Percentiles rank a stretch among this genome's conserved stretches.
phyloP scores from a whole-genome alignment of 2,113 vertebrate genomes.

The Paralichthys olivaceus region DNA sequence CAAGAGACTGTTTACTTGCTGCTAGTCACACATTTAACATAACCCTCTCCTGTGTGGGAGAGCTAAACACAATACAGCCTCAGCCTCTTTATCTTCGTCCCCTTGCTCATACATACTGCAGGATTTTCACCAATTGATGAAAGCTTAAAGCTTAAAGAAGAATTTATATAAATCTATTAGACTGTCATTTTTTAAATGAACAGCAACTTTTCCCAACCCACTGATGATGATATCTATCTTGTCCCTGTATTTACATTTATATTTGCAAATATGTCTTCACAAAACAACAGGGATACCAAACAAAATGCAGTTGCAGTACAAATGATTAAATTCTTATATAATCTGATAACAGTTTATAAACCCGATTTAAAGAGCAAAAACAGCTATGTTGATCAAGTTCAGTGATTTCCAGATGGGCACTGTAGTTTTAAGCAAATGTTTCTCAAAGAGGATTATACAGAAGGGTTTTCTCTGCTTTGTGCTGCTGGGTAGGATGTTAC shows the following conservation, averaged over 20 bases:
- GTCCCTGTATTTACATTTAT: not conserved
- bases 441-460: too few relatives aligned
- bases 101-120: not conserved
- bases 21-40: not conserved
- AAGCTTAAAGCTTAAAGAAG: not conserved
- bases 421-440: too few relatives aligned
- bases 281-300: too few relatives aligned
- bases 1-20: not conserved
- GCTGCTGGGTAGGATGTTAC: too few relatives aligned
- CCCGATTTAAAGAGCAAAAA: too few relatives aligned
- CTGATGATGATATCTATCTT: not conserved
- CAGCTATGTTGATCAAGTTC: too few relatives aligned
- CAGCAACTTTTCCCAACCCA: not conserved
- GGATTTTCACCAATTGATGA: too few relatives aligned
- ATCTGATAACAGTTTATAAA: too few relatives aligned
- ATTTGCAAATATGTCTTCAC: not conserved
- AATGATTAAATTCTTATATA: too few relatives aligned
- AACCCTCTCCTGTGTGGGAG: constrained; percentile 16
- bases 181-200: not conserved
- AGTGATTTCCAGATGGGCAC: too few relatives aligned
- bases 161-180: not conserved
- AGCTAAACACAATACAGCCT: constrained; percentile 5
- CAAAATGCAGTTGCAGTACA: too few relatives aligned
- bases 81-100: not conserved
- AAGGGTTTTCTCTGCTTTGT: too few relatives aligned